Percentiles rank a stretch among this genome's conserved stretches.
These are phyloP conservation scores for Scaeva pyrastri DNA, from an alignment of 2,888 invertebrate genomes.

Conservation along the genomic window DNA sequence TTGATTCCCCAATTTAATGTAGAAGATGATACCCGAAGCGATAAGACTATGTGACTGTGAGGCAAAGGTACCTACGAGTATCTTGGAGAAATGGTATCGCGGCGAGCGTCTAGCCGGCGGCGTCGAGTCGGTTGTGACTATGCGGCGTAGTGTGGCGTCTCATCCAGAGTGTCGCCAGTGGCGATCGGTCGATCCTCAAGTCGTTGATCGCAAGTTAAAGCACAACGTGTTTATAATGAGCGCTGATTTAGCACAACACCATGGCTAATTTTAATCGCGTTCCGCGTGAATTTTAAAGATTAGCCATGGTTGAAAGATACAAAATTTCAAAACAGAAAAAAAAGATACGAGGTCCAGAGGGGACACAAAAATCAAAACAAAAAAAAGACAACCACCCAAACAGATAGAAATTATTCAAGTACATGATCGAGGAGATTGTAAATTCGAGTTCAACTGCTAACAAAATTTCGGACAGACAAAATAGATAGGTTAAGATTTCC, in stretches of 20 bases:
- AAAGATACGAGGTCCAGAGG: slow-evolving; percentile 23
- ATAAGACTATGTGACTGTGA: slow-evolving; percentile 4
- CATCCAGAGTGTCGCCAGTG: slow-evolving; percentile 50
- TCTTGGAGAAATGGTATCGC: too few species aligned
- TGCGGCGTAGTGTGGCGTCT: background rate
- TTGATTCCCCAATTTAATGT: slow-evolving; percentile 65
- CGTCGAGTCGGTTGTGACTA: background rate
- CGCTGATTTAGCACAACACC: slow-evolving; percentile 55
- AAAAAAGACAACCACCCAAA: slow-evolving; percentile 3
- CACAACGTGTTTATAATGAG: slow-evolving; percentile 43
- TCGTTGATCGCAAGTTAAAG: slow-evolving; percentile 46
- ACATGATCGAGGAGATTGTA: slow-evolving; percentile 28
- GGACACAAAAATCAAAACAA: too few species aligned
- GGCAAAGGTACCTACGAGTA: background rate
- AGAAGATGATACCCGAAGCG: slow-evolving; percentile 47
- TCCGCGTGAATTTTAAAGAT: slow-evolving; percentile 55
- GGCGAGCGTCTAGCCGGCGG: slow-evolving; percentile 16
- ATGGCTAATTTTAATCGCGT: slow-evolving; percentile 67
- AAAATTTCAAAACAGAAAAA: slow-evolving; percentile 18
- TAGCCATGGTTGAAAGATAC: slow-evolving; percentile 36
- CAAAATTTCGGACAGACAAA: background rate
- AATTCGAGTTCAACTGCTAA: background rate
- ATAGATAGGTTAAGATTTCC: background rate
- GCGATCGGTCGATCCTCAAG: slow-evolving; percentile 18
- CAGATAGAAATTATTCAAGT: slow-evolving; percentile 22